Conservation (phyloP, 2,888 invertebrate genomes). For the Drosophila subquinaria region DNA sequence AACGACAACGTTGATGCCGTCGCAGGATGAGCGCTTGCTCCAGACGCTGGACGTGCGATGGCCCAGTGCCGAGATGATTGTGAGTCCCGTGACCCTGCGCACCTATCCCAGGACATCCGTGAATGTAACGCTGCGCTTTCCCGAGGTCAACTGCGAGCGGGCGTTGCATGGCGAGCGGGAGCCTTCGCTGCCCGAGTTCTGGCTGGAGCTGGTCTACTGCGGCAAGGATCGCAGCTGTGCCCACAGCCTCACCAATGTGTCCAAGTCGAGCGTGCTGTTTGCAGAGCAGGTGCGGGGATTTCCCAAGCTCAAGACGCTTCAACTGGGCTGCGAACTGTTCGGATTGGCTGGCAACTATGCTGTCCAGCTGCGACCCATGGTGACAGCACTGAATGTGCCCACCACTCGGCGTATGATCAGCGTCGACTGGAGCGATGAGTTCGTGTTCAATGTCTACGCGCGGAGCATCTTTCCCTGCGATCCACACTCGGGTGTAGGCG, state of each 20-base stretch:
- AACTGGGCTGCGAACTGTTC: constrained; percentile 91
- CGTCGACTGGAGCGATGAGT: constrained; percentile 94
- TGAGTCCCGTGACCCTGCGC: constrained; percentile 91
- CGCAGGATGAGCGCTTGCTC: constrained; percentile 82
- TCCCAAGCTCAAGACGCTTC: constrained; percentile 89
- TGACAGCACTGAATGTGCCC: constrained; percentile 86
- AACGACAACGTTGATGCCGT: constrained; percentile 80
- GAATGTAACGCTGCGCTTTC: constrained; percentile 91
- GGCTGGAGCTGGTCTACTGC: constrained; percentile 92
- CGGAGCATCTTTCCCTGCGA: constrained; percentile 94
- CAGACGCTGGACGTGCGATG: constrained; percentile 91
- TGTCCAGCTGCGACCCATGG: constrained; percentile 89
- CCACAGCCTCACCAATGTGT: constrained; percentile 85
- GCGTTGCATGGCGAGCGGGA: constrained; percentile 81
- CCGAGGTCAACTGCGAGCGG: constrained; percentile 88
- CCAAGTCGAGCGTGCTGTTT: constrained; percentile 89
- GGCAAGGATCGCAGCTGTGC: constrained; percentile 91
- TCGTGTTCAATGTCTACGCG: constrained; percentile 93
- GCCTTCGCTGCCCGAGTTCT: constrained; percentile 88
- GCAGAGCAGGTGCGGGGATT: constrained; percentile 91
- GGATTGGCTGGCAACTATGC: constrained; percentile 94
- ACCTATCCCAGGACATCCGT: constrained; percentile 93
- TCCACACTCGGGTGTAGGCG: constrained; percentile 90
- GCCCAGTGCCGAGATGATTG: constrained; percentile 90
- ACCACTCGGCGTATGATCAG: constrained; percentile 79